Conservation (phyloP, 2,113 vertebrate genomes). For the Egretta garzetta region DNA sequence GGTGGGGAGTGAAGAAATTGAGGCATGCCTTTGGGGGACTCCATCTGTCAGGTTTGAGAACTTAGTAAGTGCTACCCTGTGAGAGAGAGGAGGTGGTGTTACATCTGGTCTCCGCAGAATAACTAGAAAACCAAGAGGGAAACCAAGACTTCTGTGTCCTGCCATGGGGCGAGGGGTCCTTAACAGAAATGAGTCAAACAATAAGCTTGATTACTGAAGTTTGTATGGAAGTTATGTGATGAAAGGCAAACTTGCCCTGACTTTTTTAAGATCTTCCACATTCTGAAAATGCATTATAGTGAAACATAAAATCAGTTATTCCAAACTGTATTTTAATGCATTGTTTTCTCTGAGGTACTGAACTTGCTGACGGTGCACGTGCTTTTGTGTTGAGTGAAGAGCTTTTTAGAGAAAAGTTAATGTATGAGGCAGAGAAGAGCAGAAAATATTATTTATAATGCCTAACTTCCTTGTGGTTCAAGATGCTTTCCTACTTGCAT, state of each 20-base stretch:
- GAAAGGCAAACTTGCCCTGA: not conserved
- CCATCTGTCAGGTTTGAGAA: not conserved
- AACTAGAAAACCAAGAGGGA: not conserved
- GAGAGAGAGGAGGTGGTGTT: not conserved
- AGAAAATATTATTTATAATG: not conserved
- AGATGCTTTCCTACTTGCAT: not conserved
- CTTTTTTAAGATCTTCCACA: not conserved
- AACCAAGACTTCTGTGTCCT: not conserved
- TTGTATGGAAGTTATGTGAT: not conserved
- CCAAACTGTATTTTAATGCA: not conserved
- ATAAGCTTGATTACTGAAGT: not conserved
- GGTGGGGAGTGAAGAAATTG: not conserved
- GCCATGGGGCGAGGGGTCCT: not conserved
- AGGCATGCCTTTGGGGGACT: not conserved
- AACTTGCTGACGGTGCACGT: not conserved
- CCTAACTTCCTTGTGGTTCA: not conserved
- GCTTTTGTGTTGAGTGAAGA: not conserved
- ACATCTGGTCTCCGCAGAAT: not conserved
- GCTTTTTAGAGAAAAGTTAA: not conserved
- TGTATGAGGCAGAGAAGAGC: rapidly evolving
- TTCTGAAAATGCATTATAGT: not conserved
- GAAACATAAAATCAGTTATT: not conserved
- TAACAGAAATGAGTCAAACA: not conserved
- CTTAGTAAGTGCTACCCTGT: not conserved
- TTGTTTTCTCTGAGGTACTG: not conserved